Conservation (phyloP, 1,140 invertebrate genomes). For the Trichonephila inaurata region DNA sequence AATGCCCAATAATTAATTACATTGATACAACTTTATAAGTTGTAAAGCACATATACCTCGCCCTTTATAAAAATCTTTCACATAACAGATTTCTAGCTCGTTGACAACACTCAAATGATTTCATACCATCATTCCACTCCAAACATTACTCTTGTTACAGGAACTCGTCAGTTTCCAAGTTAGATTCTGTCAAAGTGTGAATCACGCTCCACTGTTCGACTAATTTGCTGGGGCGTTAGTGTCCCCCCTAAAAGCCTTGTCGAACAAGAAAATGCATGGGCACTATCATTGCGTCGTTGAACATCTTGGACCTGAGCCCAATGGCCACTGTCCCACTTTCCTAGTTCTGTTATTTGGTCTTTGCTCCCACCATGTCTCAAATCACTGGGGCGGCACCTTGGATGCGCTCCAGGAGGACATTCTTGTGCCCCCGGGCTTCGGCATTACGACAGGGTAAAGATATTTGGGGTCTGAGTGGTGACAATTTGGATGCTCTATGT, state of each 20-base stretch:
- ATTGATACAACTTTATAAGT: no score
- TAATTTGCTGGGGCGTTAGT: background rate
- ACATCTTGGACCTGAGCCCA: background rate
- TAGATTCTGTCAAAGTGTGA: no score
- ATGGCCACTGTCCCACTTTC: background rate
- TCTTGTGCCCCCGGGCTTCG: background rate
- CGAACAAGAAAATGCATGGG: background rate
- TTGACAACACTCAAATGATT: background rate
- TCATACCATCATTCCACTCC: background rate
- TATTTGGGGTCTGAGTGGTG: no score
- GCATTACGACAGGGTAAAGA: no score
- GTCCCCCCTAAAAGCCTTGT: background rate
- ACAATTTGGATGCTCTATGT: no score
- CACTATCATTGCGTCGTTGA: background rate
- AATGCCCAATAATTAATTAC: no score
- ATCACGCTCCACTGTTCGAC: no score
- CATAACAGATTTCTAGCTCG: no score
- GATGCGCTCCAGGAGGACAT: background rate
- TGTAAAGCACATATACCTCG: no score
- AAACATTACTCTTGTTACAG: no score
- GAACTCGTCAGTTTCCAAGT: no score
- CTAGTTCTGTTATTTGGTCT: background rate
- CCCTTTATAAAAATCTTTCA: no score
- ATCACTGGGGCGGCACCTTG: background rate
- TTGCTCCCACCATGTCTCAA: background rate